Evolutionary conservation across 64 coral and sea anemone genomes (phyloP), one percentile per base, ranked within the genome.

Genomic region (Stichodactyla mertensii): DNA sequence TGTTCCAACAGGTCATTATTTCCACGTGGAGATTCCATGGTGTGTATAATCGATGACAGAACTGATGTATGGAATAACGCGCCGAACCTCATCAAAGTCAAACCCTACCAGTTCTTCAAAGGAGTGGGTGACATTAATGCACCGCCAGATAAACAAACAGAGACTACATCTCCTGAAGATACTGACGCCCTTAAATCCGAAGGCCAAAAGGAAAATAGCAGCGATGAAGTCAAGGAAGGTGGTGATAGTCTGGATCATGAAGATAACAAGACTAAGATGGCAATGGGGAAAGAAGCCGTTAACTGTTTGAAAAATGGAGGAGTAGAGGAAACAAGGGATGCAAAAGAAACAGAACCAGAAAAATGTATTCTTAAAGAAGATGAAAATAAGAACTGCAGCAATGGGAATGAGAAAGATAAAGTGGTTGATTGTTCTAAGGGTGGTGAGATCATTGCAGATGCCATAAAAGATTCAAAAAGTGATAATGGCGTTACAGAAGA

Each of bases 11-110:
- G 97, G 86, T 86, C 88, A 12, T 67, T 99, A 59, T 99, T 99
- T 84, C 97, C 97, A 4, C 92, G 97, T 84, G 97, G 93, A 12
- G 97, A 99, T 77, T 91, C 91, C n/a, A 99, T 99, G 97, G 97
- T 99, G n/a, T 99, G 97, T 64, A 95, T 99, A 23, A 99, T 99
- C 6, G 97, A 99, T 90, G 97, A 99, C 89, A 91, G 97, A 24
- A 92, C 89, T 86, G 97, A 99, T 64, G 90, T 99, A 1, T 99
- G 97, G 97, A 94, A 99, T 85, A 88, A 79, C 82, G 97, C 97
- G 55, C 86, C 90, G n/a, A 99, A 95, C 62, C 77, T 99, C 7
- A 85, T 99, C 67, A 89, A 89, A 55, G 97, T 99, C 6, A 99
- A 99, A 51, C 97, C 97, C 1, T 99, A 99, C 83, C 90, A 92